Base-by-base conservation (phyloP, 2,888 invertebrate species). In the Meiosimyza decipiens region DNA sequence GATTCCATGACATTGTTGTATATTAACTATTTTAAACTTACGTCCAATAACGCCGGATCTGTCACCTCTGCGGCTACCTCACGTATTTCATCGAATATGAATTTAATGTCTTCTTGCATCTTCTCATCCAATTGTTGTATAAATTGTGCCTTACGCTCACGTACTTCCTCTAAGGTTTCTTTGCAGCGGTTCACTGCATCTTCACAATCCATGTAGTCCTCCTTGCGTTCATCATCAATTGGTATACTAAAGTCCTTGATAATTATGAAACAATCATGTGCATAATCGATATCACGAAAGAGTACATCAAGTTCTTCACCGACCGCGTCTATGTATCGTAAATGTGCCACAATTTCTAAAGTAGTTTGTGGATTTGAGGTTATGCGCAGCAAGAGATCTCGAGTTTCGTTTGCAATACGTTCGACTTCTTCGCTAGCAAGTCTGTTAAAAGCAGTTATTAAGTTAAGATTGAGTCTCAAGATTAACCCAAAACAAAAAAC, bases 241-340 rank as follows among this genome's bases (percentile, higher is more conserved):
- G 90, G 89, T 72, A 96, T 93, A 40, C 89, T 87, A 83, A 92
- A 96, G 82, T 94, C 92, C 73, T 95, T 94, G 88, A 95, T 94
- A 6, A 96, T 89, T 77, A 95, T 93, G 82, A 95, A 94, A 73
- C 95, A 87, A 81, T 96, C 95, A 77, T 94, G 92, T 7, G 94
- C 91, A 82, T 95, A 94, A 82, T 95, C 94, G 6, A 95, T 88
- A 49, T 91, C 90, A 62, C 90, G 88, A 82, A 95, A 95, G 81
- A 97, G 89, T 33, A 88, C 88, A 33, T 92, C 91, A 69, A 95
- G 90, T 81, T 92, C 89, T 2, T 88, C 83, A 77, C 91, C 90
- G 11, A 92, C 90, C 69, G 92, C 91, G 51, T 89, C 88, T 1
- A 92, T 84, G 64, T 90, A 90, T 57, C 85, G 80, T 28, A 87